Base-by-base conservation (phyloP, 2,797 vertebrate species). In the Gorsachius magnificus region DNA sequence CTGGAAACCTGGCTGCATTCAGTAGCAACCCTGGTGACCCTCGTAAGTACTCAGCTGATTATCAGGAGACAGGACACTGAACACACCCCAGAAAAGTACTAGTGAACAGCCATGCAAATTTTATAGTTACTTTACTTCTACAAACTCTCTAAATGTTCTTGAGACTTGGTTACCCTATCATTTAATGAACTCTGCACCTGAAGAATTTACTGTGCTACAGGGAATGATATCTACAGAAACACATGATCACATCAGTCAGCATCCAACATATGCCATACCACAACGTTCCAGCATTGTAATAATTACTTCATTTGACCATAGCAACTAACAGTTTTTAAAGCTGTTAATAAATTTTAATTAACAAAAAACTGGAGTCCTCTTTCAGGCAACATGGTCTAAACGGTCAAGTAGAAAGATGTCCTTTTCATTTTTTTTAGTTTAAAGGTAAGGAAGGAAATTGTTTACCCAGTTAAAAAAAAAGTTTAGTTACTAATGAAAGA, bases 261-360 rank as follows among this genome's bases (percentile, higher is more conserved):
- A 89, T 61, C 75, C 75, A 90, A 63, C 45, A 92, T 25, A 61
- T 74, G 72, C 74, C 72, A 82, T 50, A 87, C 58, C n/a, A 83
- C 91, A 96, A 79, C 78, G 68, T 93, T 93, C 82, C 33, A 11
- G 64, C 66, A 83, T 46, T 89, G 75, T 76, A 89, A 90, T 77
- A 96, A 96, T 94, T 77, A 78, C 74, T 97, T 94, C 64, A 88
- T 96, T 75, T 83, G 74, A 87, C 83, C 26, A 38, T 74, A 94
- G 88, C 77, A 88, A 74, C 35, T 81, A 89, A 76, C 46, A 70
- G 68, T 64, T 90, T 88, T 69, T 91, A 75, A 93, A 96, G 61
- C 78, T 91, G 31, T 83, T 97, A 93, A 97, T 96, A 96, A 93
- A 88, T 46, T 76, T 87, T 74, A 97, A 95, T 93, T 84, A 95